phyloP scores from a whole-genome alignment of 2,888 invertebrate species.

The Pyralis farinalis region DNA sequence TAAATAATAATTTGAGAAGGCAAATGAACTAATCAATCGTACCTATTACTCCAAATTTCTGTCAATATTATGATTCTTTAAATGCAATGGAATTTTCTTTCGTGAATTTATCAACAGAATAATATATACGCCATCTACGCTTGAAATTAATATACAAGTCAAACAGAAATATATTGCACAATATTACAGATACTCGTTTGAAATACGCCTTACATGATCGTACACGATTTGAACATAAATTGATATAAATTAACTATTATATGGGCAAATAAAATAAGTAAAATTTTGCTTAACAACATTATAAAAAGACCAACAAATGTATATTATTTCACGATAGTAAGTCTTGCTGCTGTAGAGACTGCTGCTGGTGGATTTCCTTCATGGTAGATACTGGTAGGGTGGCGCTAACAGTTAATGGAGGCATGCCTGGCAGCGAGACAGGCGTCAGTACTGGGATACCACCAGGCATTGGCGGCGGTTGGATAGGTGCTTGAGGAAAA shows the following conservation, averaged over 20 bases:
- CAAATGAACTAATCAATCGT: slow-evolving; percentile 23
- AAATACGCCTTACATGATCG: slow-evolving; percentile 27
- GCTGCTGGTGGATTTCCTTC: slow-evolving; percentile 76
- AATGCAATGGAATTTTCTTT: neutral
- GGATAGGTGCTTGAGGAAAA: slow-evolving; percentile 52
- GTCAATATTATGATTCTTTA: neutral
- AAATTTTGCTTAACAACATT: slow-evolving; percentile 38
- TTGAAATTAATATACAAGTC: slow-evolving; percentile 1
- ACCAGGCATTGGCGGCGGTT: slow-evolving; percentile 50
- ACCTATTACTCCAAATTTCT: slow-evolving; percentile 8
- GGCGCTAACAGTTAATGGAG: slow-evolving; percentile 89
- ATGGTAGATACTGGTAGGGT: slow-evolving; percentile 83
- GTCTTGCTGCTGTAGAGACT: slow-evolving; percentile 64
- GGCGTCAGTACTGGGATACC: slow-evolving; percentile 83
- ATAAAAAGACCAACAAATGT: slow-evolving; percentile 27
- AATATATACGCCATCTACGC: slow-evolving; percentile 1
- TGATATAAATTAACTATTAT: slow-evolving; percentile 28
- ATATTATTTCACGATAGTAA: slow-evolving; percentile 60
- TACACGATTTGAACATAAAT: slow-evolving; percentile 37
- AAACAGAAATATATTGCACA: slow-evolving; percentile 28
- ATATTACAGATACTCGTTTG: slow-evolving; percentile 12
- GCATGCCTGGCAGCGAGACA: slow-evolving; percentile 88
- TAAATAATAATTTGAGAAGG: slow-evolving; percentile 41
- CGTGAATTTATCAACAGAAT: slow-evolving; percentile 5
- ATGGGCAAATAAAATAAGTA: slow-evolving; percentile 29